These are phyloP conservation scores for Belgica antarctica DNA, from an alignment of 2,888 invertebrate species.

Conservation along the genomic window DNA sequence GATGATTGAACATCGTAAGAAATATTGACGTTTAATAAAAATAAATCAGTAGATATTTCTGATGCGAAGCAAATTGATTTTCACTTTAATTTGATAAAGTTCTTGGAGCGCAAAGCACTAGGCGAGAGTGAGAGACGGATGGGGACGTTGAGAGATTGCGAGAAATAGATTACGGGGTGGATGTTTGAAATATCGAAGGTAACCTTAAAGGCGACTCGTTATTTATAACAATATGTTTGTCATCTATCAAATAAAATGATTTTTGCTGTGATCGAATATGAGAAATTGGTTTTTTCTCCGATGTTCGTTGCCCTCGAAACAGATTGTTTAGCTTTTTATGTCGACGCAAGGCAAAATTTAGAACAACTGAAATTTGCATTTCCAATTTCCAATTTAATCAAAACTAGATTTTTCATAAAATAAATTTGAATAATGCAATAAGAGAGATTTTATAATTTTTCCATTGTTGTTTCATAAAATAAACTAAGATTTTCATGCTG, in stretches of 20 bases:
- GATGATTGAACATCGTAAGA: slow-evolving; percentile 19
- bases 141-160: neutral
- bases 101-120: neutral
- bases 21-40: slow-evolving; percentile 28
- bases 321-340: too few relatives aligned
- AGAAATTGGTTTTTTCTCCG: slow-evolving; percentile 26
- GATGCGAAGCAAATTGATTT: slow-evolving; percentile 31
- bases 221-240: slow-evolving; percentile 29
- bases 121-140: neutral
- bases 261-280: neutral
- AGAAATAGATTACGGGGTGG: neutral
- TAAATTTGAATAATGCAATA: neutral
- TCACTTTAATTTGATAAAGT: slow-evolving; percentile 30
- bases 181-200: neutral
- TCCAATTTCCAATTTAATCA: too few relatives aligned
- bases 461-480: neutral
- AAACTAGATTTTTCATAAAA: too few relatives aligned
- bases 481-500: slow-evolving; percentile 1
- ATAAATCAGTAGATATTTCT: slow-evolving; percentile 1
- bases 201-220: slow-evolving; percentile 11
- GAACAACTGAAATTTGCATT: too few relatives aligned
- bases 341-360: too few relatives aligned
- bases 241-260: slow-evolving; percentile 1
- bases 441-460: too few relatives aligned
- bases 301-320: too few relatives aligned